Evolutionary conservation across 2,797 vertebrate genomes (phyloP).

Genomic region (Neoniphon sammara): DNA sequence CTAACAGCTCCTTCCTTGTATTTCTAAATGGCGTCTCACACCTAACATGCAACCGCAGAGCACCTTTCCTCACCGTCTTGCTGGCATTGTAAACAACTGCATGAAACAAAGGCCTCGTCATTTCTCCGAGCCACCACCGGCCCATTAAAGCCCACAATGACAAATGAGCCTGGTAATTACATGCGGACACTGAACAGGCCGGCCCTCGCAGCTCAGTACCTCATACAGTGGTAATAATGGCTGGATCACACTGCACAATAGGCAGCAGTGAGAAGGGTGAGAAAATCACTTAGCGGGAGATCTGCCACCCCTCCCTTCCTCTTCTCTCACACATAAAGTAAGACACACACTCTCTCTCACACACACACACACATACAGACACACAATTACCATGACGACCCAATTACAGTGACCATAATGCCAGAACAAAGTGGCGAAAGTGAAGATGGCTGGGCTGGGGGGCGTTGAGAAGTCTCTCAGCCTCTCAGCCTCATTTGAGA

Average conservation of each 20-base stretch:
- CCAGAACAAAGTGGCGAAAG: conserved; percentile 54
- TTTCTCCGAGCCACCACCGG: conserved; percentile 34
- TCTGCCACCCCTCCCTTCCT: neutral
- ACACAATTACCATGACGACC: conserved; percentile 50
- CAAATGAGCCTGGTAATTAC: conserved; percentile 67
- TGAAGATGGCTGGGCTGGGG: conserved; percentile 14
- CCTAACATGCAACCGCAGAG: conserved; percentile 29
- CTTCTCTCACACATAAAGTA: conserved; percentile 8
- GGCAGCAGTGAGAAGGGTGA: conserved; percentile 46
- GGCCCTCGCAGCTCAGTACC: conserved; percentile 36
- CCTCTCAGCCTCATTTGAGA: conserved; percentile 43
- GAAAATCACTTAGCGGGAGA: conserved; percentile 60
- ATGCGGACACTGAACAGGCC: conserved; percentile 39
- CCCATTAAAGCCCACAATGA: conserved; percentile 54
- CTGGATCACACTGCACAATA: conserved; percentile 44
- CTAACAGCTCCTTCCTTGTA: conserved; percentile 42
- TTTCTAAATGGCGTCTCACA: conserved; percentile 8
- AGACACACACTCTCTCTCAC: conserved; percentile 23
- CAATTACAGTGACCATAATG: conserved; percentile 61
- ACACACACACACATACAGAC: conserved; percentile 23
- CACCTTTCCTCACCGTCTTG: conserved; percentile 23
- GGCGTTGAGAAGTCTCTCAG: conserved; percentile 33
- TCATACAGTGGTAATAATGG: conserved; percentile 59
- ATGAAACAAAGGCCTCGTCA: conserved; percentile 23
- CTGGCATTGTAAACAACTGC: conserved; percentile 30